Evolutionary conservation across 1,140 invertebrate genomes (phyloP).

Genomic region (Hylaeus volcanicus): DNA sequence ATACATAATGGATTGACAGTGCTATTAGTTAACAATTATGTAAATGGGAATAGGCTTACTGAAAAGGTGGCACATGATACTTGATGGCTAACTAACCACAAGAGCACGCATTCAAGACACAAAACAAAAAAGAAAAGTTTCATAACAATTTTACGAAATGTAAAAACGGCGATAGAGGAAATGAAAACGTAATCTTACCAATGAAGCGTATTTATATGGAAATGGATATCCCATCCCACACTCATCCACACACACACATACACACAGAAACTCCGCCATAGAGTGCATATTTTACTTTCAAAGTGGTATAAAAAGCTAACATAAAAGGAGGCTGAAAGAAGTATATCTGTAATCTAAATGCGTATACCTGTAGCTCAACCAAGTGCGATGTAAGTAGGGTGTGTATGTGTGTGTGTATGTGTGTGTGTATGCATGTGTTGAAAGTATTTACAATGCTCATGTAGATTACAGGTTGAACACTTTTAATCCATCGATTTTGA

Average conservation of each 20-base stretch:
- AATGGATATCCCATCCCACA: conserved; percentile 32
- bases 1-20: neutral
- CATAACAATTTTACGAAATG: neutral
- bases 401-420: no score
- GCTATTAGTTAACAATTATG: neutral
- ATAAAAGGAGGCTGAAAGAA: neutral
- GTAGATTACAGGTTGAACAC: neutral
- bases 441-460: conserved; percentile 6
- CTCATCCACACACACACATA: conserved; percentile 32
- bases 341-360: neutral
- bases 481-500: neutral
- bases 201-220: neutral
- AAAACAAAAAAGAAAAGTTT: neutral
- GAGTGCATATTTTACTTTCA: neutral
- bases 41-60: neutral
- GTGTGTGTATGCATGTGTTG: no score
- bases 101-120: neutral
- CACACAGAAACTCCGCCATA: neutral
- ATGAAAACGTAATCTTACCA: neutral
- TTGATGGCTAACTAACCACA: conserved; percentile 23
- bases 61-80: neutral
- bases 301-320: neutral
- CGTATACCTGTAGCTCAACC: neutral
- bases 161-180: neutral
- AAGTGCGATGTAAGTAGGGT: neutral